phyloP scores from a whole-genome alignment of 2,888 invertebrate genomes.

The Drosophila siamana region DNA sequence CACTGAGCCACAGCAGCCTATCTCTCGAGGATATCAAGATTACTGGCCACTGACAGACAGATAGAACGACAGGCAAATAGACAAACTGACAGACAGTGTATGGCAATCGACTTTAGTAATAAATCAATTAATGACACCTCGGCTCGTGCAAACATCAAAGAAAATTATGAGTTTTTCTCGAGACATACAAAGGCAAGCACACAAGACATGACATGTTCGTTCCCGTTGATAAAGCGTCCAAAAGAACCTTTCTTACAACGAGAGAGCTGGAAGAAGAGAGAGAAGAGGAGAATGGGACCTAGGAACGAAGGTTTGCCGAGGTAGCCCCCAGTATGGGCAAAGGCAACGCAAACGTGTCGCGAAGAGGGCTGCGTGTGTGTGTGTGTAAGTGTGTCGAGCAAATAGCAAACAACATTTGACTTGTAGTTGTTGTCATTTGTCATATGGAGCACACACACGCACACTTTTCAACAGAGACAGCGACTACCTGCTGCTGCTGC shows the following conservation, averaged over 20 bases:
- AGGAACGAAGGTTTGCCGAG: neutral
- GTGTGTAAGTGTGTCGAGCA: constrained; percentile 50
- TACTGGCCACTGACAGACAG: constrained; percentile 6
- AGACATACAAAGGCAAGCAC: constrained; percentile 31
- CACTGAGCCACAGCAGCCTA: constrained; percentile 7
- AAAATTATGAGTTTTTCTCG: constrained; percentile 68
- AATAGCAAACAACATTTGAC: constrained; percentile 63
- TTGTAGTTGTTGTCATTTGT: constrained; percentile 61
- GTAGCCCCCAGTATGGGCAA: constrained; percentile 16
- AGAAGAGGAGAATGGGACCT: too few relatives aligned
- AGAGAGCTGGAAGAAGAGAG: too few relatives aligned
- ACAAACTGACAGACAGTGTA: constrained; percentile 22
- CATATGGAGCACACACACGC: constrained; percentile 22
- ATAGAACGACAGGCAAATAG: constrained; percentile 11
- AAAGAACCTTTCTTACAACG: neutral
- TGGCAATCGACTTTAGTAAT: constrained; percentile 60
- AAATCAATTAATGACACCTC: constrained; percentile 76
- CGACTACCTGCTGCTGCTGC: constrained; percentile 49
- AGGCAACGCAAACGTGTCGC: constrained; percentile 53
- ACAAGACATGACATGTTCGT: constrained; percentile 36
- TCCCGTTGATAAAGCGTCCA: constrained; percentile 57
- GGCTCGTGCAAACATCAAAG: constrained; percentile 76
- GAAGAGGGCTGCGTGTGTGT: constrained; percentile 24
- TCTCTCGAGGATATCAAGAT: constrained; percentile 33
- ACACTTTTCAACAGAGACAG: constrained; percentile 13